Evolutionary conservation across 2,113 vertebrate genomes (phyloP), one percentile per base, ranked within the genome.

Genomic region (Melanocharis versteri): DNA sequence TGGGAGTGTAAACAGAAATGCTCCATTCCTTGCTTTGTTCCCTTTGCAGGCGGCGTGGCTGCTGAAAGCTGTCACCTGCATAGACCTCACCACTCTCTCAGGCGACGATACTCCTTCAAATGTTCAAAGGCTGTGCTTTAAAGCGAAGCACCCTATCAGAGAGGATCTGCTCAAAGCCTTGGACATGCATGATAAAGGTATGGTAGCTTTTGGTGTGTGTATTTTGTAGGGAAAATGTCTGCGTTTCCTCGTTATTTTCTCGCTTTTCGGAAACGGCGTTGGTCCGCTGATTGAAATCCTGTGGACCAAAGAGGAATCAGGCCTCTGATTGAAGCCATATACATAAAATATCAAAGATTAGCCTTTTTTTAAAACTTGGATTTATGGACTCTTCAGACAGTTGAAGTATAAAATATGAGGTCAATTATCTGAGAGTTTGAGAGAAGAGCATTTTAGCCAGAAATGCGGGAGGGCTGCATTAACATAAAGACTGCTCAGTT

Each of bases 61-160:
- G 50, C 97, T 99, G 95, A 99, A 98, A 89, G 99, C 99, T 7
- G 98, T 99, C 64, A 99, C 99, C 8, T 99, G 98, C 71, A 99
- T 99, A 8, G 99, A 99, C 95, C 98, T 99, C 90, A 99, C 99
- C 11, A 99, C 99, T 3, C 98, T 99, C 45, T 98, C 98, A 5
- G 99, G 99, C 0, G 99, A 99, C 28, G 99, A 99, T 60, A 99
- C 99, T 0, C 95, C 98, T 13, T 99, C 98, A 66, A 99, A 99
- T 10, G 94, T 99, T 73, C 98, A 98, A 23, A 98, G 99, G 21
- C 97, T 99, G 71, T 99, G 99, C 76, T 97, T 98, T 85, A 99
- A 99, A 97, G 99, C 99, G 80, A 98, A 98, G 42, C 98, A 98
- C 94, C 99, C 99, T 1, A 96, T 99, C 86, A 96, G 98, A 65